Evolutionary conservation across 2,113 vertebrate genomes (phyloP).

Genomic region (Amazona guildingii): DNA sequence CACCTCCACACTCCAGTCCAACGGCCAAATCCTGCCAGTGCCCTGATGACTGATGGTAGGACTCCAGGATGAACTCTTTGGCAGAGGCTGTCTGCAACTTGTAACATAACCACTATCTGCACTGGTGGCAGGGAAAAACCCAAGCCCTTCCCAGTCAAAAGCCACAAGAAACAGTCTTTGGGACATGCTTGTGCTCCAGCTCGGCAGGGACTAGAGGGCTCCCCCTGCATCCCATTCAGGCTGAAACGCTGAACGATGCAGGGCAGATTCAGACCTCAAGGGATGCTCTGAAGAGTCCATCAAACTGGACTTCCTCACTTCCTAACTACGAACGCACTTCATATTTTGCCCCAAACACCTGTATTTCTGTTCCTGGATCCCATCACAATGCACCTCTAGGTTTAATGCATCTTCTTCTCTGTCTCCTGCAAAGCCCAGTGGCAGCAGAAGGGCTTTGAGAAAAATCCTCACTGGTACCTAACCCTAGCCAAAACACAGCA

Average conservation of each 20-base stretch:
- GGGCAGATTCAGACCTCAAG: background rate
- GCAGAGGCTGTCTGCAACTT: background rate
- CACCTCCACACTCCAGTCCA: background rate
- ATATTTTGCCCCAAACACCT: background rate
- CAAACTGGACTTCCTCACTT: background rate
- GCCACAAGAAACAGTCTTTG: background rate
- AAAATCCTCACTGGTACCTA: background rate
- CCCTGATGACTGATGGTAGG: background rate
- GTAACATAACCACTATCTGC: background rate
- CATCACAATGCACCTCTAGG: background rate
- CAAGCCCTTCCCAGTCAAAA: background rate
- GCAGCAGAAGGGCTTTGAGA: background rate
- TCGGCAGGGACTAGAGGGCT: background rate
- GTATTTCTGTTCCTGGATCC: background rate
- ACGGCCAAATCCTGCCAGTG: background rate
- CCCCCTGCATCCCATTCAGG: background rate
- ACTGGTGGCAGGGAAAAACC: background rate
- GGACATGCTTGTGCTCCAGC: fast-evolving
- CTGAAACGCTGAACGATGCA: background rate
- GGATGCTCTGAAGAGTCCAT: background rate
- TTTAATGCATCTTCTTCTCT: background rate
- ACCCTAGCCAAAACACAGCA: background rate
- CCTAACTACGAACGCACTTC: background rate
- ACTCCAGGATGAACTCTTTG: background rate
- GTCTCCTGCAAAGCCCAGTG: background rate